Base-by-base conservation (phyloP, 2,888 invertebrate species). In the Mycalesis mineus region DNA sequence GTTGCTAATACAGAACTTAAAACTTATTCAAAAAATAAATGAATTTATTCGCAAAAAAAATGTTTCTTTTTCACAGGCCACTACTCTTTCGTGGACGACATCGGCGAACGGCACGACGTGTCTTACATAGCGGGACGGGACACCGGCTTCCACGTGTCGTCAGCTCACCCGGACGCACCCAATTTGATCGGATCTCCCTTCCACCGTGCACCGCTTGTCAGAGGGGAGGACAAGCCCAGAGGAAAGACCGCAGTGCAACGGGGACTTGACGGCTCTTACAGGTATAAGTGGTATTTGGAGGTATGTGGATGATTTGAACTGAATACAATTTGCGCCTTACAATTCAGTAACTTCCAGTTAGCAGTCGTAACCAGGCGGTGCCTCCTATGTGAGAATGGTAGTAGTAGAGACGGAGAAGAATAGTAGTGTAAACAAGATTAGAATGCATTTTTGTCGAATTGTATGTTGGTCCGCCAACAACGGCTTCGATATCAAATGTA, bases 141-240 rank as follows among this genome's bases (percentile, higher is more conserved):
- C 62, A 94, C 93, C 0, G 95, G 95, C 0, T 95, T 94, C 78
- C 93, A 94, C 73, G 94, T 95, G 1, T 92, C 92, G 22, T 94
- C 93, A 0, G 91, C 93, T 0, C 91, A 91, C 64, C 94, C 93
- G 0, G 93, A 95, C 72, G 92, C 93, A 22, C 93, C 94, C 48
- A 92, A 92, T 2, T 88, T 92, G 51, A 92, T 92, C 37, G 93
- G 92, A 0, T 91, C 91, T 0, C 91, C 94, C 0, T 94, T 92
- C 73, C 94, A 93, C 68, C 89, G 91, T 28, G 92, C 92, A 0
- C 92, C 93, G 0, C 74, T 92, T 1, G 92, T 92, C 8, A 90
- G 93, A 61, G 92, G 93, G 0, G 91, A 92, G 65, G 92, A 91
- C 0, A 91, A 91, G 60, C 91, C 93, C 0, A 88, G 95, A 50